Base-by-base conservation (phyloP, 2,888 invertebrate species). In the Nomada fabriciana region DNA sequence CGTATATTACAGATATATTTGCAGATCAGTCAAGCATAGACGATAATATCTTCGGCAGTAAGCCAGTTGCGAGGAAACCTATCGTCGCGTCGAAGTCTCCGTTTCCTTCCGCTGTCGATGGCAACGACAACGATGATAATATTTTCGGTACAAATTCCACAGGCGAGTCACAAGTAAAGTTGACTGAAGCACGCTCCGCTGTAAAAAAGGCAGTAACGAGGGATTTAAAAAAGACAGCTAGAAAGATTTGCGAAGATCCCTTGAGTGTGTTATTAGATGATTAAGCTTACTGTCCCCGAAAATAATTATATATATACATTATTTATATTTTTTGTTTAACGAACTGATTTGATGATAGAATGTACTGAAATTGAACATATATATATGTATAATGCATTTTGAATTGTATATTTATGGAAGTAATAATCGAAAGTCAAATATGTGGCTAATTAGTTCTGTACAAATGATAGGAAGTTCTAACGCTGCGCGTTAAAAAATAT, bases 221-320 rank as follows among this genome's bases (percentile, higher is more conserved):
- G 77, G 92, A 93, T 76, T 69, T 93, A 61, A 93, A 91, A 64
- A 93, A 93, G 86, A 93, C 92, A 29, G 93, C 92, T 23, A 91
- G 93, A 68, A 91, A 91, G 60, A 94, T 94, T 53, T 89, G 88
- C 18, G 91, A 92, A 68, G 93, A 94, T 88, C 94, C 94, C n/a
- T 80, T 94, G 61, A 93, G 93, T 76, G 84, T 92, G 85, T 78
- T 93, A 47, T 90, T 89, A 68, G 91, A 93, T 25, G 93, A 93
- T 70, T 93, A 87, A 84, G 9, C 15, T 10, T 55, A 13, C 64
- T 53, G 20, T 29, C 18, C 68, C 52, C 13, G n/a, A n/a, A 10
- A 20, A 2, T 55, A 47, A 47, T 73, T 68, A 80, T 36, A 36
- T 29, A 29, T 36, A 36, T 78, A 70, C 74, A 77, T 80, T 85